These are phyloP conservation scores for Sinodicranocentrus sp. DNA, from an alignment of 2,888 invertebrate species.

Conservation along the genomic window DNA sequence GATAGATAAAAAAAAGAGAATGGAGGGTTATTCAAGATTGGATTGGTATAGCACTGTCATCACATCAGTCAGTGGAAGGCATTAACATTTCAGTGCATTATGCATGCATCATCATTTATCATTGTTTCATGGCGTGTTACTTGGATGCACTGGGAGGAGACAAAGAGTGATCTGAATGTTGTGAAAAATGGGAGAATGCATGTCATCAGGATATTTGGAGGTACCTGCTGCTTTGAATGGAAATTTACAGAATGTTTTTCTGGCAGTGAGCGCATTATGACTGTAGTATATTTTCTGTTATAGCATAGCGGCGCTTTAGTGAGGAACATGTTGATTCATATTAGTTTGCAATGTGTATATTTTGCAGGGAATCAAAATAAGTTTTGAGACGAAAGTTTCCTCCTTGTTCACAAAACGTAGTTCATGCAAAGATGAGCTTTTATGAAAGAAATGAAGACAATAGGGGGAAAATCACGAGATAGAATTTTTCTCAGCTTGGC, in stretches of 20 bases:
- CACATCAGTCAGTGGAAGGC: not conserved
- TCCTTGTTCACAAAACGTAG: no score
- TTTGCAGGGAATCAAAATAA: not conserved
- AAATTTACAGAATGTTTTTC: not conserved
- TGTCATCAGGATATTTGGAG: slow-evolving; percentile 24
- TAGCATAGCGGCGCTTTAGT: not conserved
- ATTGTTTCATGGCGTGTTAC: no score
- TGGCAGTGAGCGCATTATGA: not conserved
- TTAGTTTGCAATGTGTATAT: not conserved
- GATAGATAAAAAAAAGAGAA: no score
- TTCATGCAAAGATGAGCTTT: no score
- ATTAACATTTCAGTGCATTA: slow-evolving; percentile 16
- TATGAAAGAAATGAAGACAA: not conserved
- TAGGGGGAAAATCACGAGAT: not conserved
- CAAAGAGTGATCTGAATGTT: not conserved
- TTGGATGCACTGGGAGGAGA: no score
- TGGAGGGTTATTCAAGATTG: no score
- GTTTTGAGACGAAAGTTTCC: no score
- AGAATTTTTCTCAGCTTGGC: not conserved
- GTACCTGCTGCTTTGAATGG: slow-evolving; percentile 14
- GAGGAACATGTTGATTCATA: not conserved
- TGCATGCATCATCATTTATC: slow-evolving; percentile 30
- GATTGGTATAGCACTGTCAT: no score
- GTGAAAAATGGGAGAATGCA: slow-evolving; percentile 16
- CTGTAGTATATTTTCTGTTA: not conserved